phyloP scores from a whole-genome alignment of 2,113 vertebrate species.

The Origma solitaria region DNA sequence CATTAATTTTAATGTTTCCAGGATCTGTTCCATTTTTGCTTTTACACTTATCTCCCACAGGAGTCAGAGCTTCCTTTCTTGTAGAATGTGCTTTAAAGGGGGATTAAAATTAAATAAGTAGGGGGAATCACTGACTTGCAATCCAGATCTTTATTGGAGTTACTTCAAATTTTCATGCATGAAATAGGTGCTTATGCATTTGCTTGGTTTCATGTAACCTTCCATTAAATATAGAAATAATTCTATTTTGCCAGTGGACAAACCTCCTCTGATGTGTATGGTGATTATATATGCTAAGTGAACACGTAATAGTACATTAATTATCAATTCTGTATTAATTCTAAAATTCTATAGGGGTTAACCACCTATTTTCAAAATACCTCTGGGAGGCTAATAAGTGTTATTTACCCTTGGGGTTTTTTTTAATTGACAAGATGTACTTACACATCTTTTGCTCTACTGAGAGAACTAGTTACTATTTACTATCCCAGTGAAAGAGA shows the following conservation, averaged over 20 bases:
- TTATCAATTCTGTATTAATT: background rate
- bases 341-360: background rate
- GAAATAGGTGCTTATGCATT: background rate
- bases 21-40: constrained; percentile 41
- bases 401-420: background rate
- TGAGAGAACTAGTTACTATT: background rate
- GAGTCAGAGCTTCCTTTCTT: constrained; percentile 11
- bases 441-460: background rate
- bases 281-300: background rate
- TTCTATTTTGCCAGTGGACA: background rate
- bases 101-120: background rate
- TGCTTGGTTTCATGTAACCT: background rate
- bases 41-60: constrained; percentile 12
- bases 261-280: background rate
- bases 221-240: background rate
- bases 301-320: background rate
- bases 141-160: background rate
- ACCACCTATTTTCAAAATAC: background rate
- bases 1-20: constrained; percentile 59
- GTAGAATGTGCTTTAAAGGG: background rate
- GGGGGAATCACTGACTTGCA: background rate
- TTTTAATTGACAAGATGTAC: background rate
- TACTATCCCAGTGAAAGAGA: background rate
- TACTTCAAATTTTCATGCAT: background rate
- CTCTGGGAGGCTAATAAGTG: background rate